Conservation (phyloP, 2,888 invertebrate genomes). For the Agrotis exclamationis region DNA sequence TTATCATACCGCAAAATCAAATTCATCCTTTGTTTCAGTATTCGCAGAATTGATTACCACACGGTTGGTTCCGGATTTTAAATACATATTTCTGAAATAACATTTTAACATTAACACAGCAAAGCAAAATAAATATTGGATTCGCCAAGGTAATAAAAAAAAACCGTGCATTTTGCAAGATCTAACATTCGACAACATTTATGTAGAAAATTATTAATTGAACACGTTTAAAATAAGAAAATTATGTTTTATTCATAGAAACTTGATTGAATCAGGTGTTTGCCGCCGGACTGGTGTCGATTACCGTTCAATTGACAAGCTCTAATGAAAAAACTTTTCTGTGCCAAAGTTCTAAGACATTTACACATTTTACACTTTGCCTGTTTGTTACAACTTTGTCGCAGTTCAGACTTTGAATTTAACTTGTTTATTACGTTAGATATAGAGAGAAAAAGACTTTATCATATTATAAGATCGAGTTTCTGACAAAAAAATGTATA, state of each 20-base stretch:
- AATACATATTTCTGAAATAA: constrained; percentile 25
- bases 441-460: constrained; percentile 5
- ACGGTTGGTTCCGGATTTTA: neutral
- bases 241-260: constrained; percentile 24
- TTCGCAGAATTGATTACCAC: constrained; percentile 9
- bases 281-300: constrained; percentile 13
- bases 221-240: constrained; percentile 21
- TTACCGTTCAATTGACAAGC: constrained; percentile 41
- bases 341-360: constrained; percentile 27
- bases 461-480: too few relatives aligned
- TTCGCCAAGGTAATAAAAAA: neutral
- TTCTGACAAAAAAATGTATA: neutral
- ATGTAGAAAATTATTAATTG: constrained; percentile 2
- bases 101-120: too few relatives aligned
- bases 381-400: constrained; percentile 32
- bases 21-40: constrained; percentile 18
- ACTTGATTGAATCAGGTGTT: constrained; percentile 30
- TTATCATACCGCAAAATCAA: neutral
- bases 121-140: constrained; percentile 38
- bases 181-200: constrained; percentile 3
- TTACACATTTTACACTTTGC: constrained; percentile 16
- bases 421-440: constrained; percentile 15
- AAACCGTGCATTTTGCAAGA: constrained; percentile 42
- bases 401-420: constrained; percentile 16
- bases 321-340: constrained; percentile 44